Evolutionary conservation across 2,888 invertebrate species (phyloP).

Genomic region (Autographa pulchrina): DNA sequence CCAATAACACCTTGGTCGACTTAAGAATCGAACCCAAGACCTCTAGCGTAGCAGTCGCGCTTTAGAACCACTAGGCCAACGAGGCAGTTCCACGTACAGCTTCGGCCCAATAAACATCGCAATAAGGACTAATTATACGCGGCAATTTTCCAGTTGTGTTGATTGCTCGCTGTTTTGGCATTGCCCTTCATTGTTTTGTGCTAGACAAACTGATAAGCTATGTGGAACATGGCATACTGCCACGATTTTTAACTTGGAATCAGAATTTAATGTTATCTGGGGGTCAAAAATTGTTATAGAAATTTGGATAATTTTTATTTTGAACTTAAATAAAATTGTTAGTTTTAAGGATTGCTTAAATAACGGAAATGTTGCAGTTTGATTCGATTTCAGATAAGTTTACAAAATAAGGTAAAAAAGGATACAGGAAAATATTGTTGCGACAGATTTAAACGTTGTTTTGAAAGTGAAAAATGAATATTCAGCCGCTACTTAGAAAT

Average conservation of each 20-base stretch:
- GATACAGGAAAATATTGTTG: too few species aligned
- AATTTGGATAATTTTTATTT: not conserved
- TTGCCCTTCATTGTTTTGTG: constrained; percentile 30
- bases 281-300: constrained; percentile 24
- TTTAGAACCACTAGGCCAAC: too few species aligned
- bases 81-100: too few species aligned
- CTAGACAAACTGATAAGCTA: constrained; percentile 36
- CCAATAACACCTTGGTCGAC: too few species aligned
- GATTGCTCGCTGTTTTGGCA: constrained; percentile 32
- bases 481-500: not conserved
- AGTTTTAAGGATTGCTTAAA: not conserved
- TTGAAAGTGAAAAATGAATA: not conserved
- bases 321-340: not conserved
- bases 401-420: too few species aligned
- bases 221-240: constrained; percentile 23
- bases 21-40: too few species aligned
- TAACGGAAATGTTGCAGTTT: not conserved
- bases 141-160: constrained; percentile 52
- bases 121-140: constrained; percentile 40
- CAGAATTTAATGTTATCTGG: not conserved
- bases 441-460: not conserved
- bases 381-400: not conserved
- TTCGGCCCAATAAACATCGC: not conserved
- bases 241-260: constrained; percentile 11
- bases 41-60: too few species aligned